Conservation (phyloP, 2,888 invertebrate genomes). For the Trissolcus brochymenae region DNA sequence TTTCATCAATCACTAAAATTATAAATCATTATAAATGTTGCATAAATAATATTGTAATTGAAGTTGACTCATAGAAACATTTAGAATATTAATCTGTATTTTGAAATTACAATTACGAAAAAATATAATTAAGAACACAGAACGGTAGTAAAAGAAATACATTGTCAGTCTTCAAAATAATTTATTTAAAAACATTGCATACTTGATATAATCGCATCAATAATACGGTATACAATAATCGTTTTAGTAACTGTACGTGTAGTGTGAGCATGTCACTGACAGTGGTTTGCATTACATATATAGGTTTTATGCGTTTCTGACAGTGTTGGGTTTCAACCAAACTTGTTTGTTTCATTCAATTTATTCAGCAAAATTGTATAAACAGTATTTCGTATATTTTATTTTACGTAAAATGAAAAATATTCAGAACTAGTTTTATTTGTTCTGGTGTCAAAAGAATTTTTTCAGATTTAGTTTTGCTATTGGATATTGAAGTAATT, state of each 20-base stretch:
- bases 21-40: too few species aligned
- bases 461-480: too few species aligned
- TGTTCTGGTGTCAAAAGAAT: too few species aligned
- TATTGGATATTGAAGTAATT: too few species aligned
- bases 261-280: slow-evolving; percentile 70
- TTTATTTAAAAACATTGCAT: slow-evolving; percentile 74
- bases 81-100: too few species aligned
- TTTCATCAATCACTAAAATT: too few species aligned
- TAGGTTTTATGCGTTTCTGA: slow-evolving; percentile 50
- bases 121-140: too few species aligned
- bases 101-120: too few species aligned
- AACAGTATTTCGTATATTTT: not conserved
- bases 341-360: slow-evolving; percentile 11
- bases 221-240: slow-evolving; percentile 62
- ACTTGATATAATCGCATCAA: slow-evolving; percentile 70
- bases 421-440: too few species aligned
- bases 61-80: too few species aligned
- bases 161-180: slow-evolving; percentile 72
- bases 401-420: too few species aligned
- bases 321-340: slow-evolving; percentile 44
- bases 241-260: slow-evolving; percentile 72
- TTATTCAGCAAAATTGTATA: not conserved
- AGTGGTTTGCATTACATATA: slow-evolving; percentile 60
- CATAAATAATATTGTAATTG: too few species aligned
- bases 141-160: not conserved